Base-by-base conservation (phyloP, 2,113 vertebrate genomes). In the Tachuris rubrigastra region DNA sequence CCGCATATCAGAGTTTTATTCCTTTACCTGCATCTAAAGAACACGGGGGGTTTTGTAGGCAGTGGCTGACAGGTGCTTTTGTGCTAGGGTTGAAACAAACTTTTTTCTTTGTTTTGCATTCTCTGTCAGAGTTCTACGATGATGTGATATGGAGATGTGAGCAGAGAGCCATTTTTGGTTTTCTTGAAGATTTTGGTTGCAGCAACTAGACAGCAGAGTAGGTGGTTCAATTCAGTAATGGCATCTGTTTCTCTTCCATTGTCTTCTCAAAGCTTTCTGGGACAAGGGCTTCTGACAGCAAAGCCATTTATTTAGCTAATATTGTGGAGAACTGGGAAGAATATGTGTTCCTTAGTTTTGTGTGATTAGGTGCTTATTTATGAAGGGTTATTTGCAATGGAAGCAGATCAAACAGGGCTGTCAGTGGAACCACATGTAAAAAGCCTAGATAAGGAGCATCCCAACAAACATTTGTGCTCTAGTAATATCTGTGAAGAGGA, bases 381-480 rank as follows among this genome's bases (percentile, higher is more conserved):
- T 92, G 55, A 88, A 67, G 42, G 47, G 21, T 75, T 92, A 77
- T 90, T 93, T 90, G 79, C 82, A 73, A 17, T 95, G 92, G 85
- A 92, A 93, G 72, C 77, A 71, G 82, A 92, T 93, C 90, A 95
- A 71, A 88, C 19, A 0, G 33, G 37, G 37, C 88, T 94, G 88
- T 96, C 72, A 47, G n/a, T 17, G 65, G 52, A 95, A 53, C 35
- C 24, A 84, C 93, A 85, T 11, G 20, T 67, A 80, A 81, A 90
- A 96, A 80, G 30, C 83, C 69, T 60, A 87, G 88, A 96, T 93
- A 95, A 96, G 60, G 46, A 96, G 58, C 96, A 97, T 96, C 93
- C 79, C 83, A 95, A 92, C 56, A 90, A 95, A 86, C 46, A 72
- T 88, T 65, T 77, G 53, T 87, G 73, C 73, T 86, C 76, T 90